Conservation (phyloP, 2,797 vertebrate species). For the Poecilia gillii region DNA sequence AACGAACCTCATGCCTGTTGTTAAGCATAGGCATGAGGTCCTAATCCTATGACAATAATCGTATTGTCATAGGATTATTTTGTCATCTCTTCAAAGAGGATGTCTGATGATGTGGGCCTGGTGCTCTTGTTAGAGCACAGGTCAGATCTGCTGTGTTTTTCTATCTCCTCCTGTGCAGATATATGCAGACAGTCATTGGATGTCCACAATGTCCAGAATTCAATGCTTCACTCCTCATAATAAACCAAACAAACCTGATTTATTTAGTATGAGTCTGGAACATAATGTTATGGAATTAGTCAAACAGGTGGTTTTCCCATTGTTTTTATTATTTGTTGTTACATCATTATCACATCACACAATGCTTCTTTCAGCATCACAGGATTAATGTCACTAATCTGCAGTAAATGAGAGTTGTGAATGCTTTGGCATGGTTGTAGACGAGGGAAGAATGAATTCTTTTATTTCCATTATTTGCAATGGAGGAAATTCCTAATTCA, state of each 20-base stretch:
- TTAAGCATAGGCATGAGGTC: not conserved
- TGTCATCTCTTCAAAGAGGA: not conserved
- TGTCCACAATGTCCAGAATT: not conserved
- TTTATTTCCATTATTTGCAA: not conserved
- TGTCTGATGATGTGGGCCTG: not conserved
- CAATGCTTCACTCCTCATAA: not conserved
- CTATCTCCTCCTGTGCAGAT: not conserved
- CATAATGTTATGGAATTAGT: not conserved
- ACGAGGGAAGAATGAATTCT: not conserved
- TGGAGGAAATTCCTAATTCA: not conserved
- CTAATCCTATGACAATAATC: too few relatives aligned
- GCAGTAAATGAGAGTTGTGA: not conserved
- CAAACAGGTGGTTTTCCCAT: not conserved
- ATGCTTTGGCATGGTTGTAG: not conserved
- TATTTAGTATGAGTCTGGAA: not conserved
- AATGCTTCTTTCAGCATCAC: not conserved
- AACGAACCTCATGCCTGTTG: not conserved
- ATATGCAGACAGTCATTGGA: not conserved
- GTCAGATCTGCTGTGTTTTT: not conserved
- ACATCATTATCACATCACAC: not conserved
- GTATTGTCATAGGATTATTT: too few relatives aligned
- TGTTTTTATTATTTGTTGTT: conserved; percentile 1
- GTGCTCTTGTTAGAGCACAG: not conserved
- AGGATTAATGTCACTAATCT: not conserved
- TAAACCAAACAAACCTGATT: not conserved